These are phyloP conservation scores for Pelagia noctiluca DNA, from an alignment of 30 jellyfish, hydroid and myxozoan genomes.

Conservation along the genomic window DNA sequence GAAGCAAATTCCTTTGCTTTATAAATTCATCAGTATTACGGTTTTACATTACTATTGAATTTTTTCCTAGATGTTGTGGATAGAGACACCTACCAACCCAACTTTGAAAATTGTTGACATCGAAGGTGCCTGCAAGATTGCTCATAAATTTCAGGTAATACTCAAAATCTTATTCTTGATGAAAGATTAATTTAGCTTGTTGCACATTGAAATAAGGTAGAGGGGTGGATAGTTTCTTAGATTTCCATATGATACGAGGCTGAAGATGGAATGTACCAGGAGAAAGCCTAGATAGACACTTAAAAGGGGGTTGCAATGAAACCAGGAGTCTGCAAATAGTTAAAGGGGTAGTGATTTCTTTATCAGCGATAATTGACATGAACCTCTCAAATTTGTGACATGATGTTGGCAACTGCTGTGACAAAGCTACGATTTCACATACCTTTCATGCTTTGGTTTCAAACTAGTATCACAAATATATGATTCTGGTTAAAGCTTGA, in stretches of 20 bases:
- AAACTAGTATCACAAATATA: too few relatives aligned
- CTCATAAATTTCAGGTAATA: conserved; percentile 89
- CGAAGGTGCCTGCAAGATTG: conserved; percentile 90
- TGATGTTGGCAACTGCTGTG: neutral
- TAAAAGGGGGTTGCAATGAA: neutral
- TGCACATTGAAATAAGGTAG: too few relatives aligned
- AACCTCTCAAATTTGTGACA: too few relatives aligned
- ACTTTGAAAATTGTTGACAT: conserved; percentile 98
- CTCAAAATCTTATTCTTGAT: neutral
- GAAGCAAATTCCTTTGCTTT: too few relatives aligned
- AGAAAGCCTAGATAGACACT: neutral
- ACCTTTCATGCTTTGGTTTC: neutral
- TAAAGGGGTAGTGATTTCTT: too few relatives aligned
- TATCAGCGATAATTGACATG: too few relatives aligned
- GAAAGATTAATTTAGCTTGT: too few relatives aligned
- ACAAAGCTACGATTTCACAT: neutral
- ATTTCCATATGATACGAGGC: too few relatives aligned
- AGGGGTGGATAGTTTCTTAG: too few relatives aligned
- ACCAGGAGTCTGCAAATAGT: neutral
- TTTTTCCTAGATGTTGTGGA: conserved; percentile 84
- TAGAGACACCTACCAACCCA: conserved; percentile 99
- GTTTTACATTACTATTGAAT: neutral
- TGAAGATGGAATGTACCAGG: neutral
- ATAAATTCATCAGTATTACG: too few relatives aligned
- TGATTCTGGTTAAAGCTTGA: too few relatives aligned